Evolutionary conservation across 92 coral and sea anemone genomes (phyloP), one percentile per base, ranked within the genome.

Genomic region (Chrysogorgia sp.): DNA sequence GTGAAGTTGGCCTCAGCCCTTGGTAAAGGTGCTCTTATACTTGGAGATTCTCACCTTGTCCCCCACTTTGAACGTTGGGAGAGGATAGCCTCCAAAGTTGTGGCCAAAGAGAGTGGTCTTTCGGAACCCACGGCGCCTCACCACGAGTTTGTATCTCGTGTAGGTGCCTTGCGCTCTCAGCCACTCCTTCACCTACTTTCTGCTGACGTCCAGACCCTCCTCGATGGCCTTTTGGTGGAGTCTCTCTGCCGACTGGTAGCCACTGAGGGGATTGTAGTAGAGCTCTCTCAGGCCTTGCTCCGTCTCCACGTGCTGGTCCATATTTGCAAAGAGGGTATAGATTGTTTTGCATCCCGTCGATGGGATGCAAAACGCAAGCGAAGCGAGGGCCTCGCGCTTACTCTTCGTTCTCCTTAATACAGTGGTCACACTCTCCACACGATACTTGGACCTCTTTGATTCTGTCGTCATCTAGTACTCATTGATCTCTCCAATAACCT

Each of bases 1-100:
- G 74, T 67, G 35, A 67, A 67, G 74, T 67, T 67, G n/a, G 74
- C 74, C 32, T 67, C 74, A 67, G 14, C 74, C 74, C 50, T 67
- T 67, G n/a, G 74, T 40, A 67, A 67, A 67, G 23, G 35, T 43
- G 13, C 17, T 45, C 40, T 71, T 71, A 40, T 71, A 71, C 52
- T 59, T 55, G 1, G 56, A 57, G 32, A 57, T 75, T 59, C 68
- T 57, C 17, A 75, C 81, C 33, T 15, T 57, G 33, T 75, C 81
- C 41, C 53, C 81, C 30, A 75, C 55, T 30, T 75, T 75, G 45
- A 75, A 40, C 32, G 56, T 75, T 1, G 81, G 81, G 0, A 75
- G 34, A 56, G 67, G 67, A 0, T 25, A 40, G 32, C 58, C 81
- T 0, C 52, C 67, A 0, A 9, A 32, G 4, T 23, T 6, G 45